Evolutionary conservation across 2,888 invertebrate genomes (phyloP), one percentile per base, ranked within the genome.

Genomic region (Phalera bucephala): DNA sequence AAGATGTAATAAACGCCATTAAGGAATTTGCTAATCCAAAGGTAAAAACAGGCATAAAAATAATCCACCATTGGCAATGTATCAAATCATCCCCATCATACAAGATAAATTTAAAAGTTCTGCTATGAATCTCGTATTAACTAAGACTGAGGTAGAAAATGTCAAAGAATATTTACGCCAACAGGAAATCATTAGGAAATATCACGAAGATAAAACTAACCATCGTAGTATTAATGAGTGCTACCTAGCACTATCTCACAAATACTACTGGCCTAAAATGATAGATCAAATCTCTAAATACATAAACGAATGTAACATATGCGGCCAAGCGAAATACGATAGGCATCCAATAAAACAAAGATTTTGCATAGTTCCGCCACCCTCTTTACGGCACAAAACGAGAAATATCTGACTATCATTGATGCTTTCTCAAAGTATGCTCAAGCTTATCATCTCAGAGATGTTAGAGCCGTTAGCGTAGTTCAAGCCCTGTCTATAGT

Each of bases 1-100:
- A n/a, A n/a, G n/a, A 20, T 21, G 33, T 61, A 0, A 23, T 57
- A 12, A 40, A 54, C 4, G 46, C 43, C 0, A 39, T 63, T 3
- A 59, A 58, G 33, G 54, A 62, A 39, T 56, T 51, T 28, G 56
- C 63, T 0, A 31, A 55, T 13, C 60, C 62, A 0, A 63, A 57
- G 33, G 12, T 59, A 22, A 56, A 52, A 25, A 61, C 58, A 0
- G 60, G 22, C 1, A 10, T 65, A 12, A 1, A 52, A 0, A 51
- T 59, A 34, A 27, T 9, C 55, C 55, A 0, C 29, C 36, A 0
- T 10, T 45, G 12, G 45, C 21, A 1, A 47, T 61, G 45, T 52
- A 52, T 21, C 2, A 4, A 0, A 48, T 54, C 1, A 32, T 59
- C 1, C 55, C 55, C 8, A 51, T 57, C 2, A 35, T 54, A 9